Percentiles rank a stretch among this genome's conserved stretches.
Evolutionary conservation across 2,113 vertebrate species (phyloP).

Genomic region (Anser cygnoides): DNA sequence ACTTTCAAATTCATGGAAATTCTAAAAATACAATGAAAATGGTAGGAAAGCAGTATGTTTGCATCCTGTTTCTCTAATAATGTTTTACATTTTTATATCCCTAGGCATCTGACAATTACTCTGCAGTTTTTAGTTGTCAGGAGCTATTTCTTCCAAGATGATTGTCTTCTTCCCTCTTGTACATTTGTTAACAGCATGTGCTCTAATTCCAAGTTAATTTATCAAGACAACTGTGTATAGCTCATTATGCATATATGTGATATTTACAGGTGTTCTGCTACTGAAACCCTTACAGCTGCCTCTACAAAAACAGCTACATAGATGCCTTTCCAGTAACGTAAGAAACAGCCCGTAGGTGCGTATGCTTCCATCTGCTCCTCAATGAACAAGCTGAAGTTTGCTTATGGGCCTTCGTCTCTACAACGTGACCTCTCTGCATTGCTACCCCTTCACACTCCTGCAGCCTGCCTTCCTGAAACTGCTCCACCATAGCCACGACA

Average conservation of each 20-base stretch:
- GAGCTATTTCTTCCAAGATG: neutral
- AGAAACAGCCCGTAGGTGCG: neutral
- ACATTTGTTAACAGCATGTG: neutral
- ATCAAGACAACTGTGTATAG: neutral
- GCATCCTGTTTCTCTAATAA: neutral
- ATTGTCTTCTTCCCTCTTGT: neutral
- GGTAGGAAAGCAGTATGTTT: neutral
- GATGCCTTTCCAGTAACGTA: neutral
- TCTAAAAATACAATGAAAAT: neutral
- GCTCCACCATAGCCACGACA: neutral
- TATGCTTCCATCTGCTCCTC: neutral
- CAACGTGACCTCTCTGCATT: neutral
- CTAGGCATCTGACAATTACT: neutral
- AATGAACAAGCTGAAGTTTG: neutral
- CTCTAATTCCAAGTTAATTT: neutral
- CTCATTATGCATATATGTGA: neutral
- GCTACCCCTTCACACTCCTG: neutral
- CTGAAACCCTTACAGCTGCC: neutral
- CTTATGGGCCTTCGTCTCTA: neutral
- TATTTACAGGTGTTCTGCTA: neutral
- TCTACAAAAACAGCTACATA: neutral
- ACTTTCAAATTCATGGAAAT: neutral
- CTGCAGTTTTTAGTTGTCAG: neutral
- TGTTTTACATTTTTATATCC: neutral
- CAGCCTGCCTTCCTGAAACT: neutral